phyloP scores from a whole-genome alignment of 2,797 vertebrate species.

The Ambastaia sidthimunki region DNA sequence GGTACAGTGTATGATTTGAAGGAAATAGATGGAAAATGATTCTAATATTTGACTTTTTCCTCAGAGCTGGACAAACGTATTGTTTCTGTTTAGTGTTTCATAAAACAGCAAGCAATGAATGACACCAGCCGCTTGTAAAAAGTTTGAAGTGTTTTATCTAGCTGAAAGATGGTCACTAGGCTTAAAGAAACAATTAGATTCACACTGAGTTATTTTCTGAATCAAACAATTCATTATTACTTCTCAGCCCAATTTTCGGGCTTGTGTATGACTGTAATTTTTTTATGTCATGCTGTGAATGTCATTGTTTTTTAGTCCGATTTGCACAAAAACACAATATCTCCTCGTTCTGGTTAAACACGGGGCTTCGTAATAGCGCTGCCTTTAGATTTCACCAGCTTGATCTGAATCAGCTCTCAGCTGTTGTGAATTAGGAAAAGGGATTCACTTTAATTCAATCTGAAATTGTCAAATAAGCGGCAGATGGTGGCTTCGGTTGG shows the following conservation, averaged over 20 bases:
- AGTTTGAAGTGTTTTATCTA: not conserved
- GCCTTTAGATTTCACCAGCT: constrained; percentile 10
- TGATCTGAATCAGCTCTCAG: constrained; percentile 11
- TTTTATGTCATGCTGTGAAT: constrained; percentile 14
- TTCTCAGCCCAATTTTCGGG: not conserved
- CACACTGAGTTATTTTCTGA: constrained; percentile 17
- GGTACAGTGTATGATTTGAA: not conserved
- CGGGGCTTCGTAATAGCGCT: not conserved
- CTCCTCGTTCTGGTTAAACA: constrained; percentile 17
- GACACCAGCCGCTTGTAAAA: not conserved
- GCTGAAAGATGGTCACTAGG: constrained; percentile 1
- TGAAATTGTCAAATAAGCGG: constrained; percentile 74
- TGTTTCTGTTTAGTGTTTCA: not conserved
- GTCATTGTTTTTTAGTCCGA: not conserved
- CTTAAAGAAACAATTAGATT: constrained; percentile 17
- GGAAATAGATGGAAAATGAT: not conserved
- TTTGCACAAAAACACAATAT: constrained; percentile 19
- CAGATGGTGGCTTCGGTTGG: constrained; percentile 62
- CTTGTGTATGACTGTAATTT: constrained; percentile 7
- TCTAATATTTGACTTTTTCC: not conserved
- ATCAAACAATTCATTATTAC: constrained; percentile 5
- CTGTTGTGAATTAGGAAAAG: constrained; percentile 68
- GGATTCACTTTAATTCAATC: constrained; percentile 77
- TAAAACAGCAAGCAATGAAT: too few species aligned
- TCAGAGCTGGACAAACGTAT: not conserved